A percentile compares a stretch with the other conserved stretches of the same genome.
These are phyloP conservation scores for Lasioglossum marginatum DNA, from an alignment of 2,888 invertebrate genomes.

Conservation along the genomic window DNA sequence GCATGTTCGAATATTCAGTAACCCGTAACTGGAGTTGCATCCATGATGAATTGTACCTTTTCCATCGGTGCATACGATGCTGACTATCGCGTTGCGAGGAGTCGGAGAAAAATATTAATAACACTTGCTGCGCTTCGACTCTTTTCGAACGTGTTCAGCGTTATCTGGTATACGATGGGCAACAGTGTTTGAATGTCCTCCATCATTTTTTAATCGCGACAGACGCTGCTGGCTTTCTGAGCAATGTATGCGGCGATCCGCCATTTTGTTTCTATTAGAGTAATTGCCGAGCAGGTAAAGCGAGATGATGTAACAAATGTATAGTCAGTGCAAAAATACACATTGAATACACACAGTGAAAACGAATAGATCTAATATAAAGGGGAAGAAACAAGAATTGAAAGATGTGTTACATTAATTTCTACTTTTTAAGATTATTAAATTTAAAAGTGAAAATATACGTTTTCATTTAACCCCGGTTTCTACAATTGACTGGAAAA, in stretches of 20 bases:
- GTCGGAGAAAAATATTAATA: background rate
- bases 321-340: background rate
- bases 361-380: background rate
- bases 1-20: constrained; percentile 50
- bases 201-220: background rate
- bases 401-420: background rate
- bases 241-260: background rate
- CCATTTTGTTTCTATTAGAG: background rate
- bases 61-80: background rate
- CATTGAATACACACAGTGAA: background rate
- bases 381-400: background rate
- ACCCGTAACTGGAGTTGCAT: constrained; percentile 44
- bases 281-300: background rate
- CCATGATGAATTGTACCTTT: constrained; percentile 42
- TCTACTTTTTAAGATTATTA: background rate
- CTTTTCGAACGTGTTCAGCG: background rate
- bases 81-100: background rate
- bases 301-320: background rate
- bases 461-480: background rate
- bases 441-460: background rate
- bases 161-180: background rate
- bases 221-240: background rate
- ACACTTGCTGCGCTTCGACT: background rate
- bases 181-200: background rate
- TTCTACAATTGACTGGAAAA: background rate